Evolutionary conservation across 2,888 invertebrate genomes (phyloP).

Genomic region (Ypsolopha sequella): DNA sequence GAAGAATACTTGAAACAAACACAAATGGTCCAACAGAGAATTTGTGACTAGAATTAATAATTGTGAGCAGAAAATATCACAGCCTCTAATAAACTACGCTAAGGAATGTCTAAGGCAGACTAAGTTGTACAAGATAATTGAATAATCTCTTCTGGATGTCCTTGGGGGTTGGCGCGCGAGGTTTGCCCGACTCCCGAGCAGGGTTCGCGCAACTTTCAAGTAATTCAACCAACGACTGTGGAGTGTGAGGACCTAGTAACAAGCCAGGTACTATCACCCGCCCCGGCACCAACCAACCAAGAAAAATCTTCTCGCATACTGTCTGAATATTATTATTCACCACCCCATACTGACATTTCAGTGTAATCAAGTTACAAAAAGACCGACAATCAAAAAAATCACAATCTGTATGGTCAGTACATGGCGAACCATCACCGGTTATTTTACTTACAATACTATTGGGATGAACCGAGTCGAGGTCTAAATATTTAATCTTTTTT

Average conservation of each 20-base stretch:
- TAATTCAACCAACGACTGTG: constrained; percentile 66
- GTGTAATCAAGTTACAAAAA: constrained; percentile 61
- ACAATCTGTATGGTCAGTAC: constrained; percentile 74
- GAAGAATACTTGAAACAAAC: too few species aligned
- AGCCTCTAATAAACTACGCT: constrained; percentile 9
- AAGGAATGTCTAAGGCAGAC: constrained; percentile 8
- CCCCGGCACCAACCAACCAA: constrained; percentile 74
- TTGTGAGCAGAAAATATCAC: constrained; percentile 11
- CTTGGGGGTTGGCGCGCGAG: constrained; percentile 53
- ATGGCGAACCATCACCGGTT: constrained; percentile 51
- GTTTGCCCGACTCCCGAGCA: constrained; percentile 43
- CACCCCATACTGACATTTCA: constrained; percentile 66
- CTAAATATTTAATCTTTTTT: constrained; percentile 71
- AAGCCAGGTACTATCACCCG: constrained; percentile 72
- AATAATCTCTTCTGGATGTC: constrained; percentile 61
- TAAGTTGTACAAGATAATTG: constrained; percentile 55
- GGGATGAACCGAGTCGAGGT: constrained; percentile 74
- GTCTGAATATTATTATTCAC: constrained; percentile 77
- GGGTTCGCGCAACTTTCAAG: constrained; percentile 73
- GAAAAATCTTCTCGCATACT: constrained; percentile 74
- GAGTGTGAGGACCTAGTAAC: constrained; percentile 71
- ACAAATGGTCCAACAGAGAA: too few species aligned
- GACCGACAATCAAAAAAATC: constrained; percentile 77
- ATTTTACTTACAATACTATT: constrained; percentile 60
- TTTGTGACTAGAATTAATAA: too few species aligned